Percentiles rank a stretch among this genome's conserved stretches.
phyloP scores from a whole-genome alignment of 2,888 invertebrate genomes.

The Euzophera pinguis region DNA sequence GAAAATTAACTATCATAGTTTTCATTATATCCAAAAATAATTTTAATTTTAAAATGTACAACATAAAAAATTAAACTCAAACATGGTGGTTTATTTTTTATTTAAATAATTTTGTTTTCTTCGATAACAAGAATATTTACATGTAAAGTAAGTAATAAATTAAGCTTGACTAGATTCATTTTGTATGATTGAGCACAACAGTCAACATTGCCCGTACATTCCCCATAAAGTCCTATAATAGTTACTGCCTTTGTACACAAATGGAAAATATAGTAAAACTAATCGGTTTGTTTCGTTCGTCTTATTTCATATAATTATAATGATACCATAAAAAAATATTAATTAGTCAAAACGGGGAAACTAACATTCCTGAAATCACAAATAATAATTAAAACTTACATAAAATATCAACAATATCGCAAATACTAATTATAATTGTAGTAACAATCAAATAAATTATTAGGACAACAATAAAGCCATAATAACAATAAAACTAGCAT shows the following conservation, averaged over 20 bases:
- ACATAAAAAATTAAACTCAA: neutral
- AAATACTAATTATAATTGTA: constrained; percentile 4
- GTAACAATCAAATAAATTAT: constrained; percentile 14
- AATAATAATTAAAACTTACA: constrained; percentile 19
- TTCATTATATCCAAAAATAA: constrained; percentile 4
- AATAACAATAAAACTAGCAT: constrained; percentile 21
- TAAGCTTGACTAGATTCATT: constrained; percentile 56
- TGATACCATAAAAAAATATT: constrained; percentile 47
- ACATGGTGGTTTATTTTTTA: constrained; percentile 17
- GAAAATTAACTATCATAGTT: constrained; percentile 20
- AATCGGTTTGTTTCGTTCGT: constrained; percentile 40
- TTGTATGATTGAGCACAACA: constrained; percentile 51
- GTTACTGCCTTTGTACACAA: constrained; percentile 36
- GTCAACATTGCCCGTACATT: constrained; percentile 41
- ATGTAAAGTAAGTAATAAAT: constrained; percentile 19
- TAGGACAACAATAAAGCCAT: constrained; percentile 16
- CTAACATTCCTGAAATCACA: constrained; percentile 44
- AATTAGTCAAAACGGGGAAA: constrained; percentile 31
- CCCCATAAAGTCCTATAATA: constrained; percentile 34
- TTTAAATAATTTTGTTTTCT: constrained; percentile 29
- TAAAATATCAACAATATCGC: constrained; percentile 16
- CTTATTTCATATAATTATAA: constrained; percentile 42
- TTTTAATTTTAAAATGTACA: neutral
- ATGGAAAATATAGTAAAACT: constrained; percentile 31
- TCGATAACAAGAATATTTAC: constrained; percentile 39